These are phyloP conservation scores for Heliconius erato DNA, from an alignment of 2,888 invertebrate species.

Conservation along the genomic window DNA sequence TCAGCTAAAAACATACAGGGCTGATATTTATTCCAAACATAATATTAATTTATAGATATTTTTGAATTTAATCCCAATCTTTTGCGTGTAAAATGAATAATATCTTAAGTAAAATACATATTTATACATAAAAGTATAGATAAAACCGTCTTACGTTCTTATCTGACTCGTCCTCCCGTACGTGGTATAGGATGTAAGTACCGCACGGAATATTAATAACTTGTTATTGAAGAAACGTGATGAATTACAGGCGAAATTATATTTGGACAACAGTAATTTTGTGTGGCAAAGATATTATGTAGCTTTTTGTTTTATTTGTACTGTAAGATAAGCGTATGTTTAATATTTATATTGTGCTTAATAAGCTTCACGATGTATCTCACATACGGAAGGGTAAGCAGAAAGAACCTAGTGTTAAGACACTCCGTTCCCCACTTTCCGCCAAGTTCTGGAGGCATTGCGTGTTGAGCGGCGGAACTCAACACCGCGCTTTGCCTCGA, in stretches of 20 bases:
- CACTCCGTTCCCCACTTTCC: too few relatives aligned
- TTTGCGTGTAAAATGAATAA: not conserved
- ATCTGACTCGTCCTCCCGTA: constrained; percentile 21
- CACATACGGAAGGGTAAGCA: too few relatives aligned
- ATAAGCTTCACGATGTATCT: too few relatives aligned
- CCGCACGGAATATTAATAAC: constrained; percentile 46
- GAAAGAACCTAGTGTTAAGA: too few relatives aligned
- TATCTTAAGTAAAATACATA: not conserved
- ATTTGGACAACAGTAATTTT: not conserved
- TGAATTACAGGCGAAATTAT: constrained; percentile 30
- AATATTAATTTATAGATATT: too few relatives aligned
- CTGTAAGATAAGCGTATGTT: not conserved
- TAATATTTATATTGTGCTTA: too few relatives aligned
- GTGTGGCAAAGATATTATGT: not conserved
- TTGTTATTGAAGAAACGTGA: constrained; percentile 37
- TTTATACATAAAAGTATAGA: not conserved
- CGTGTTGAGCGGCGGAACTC: too few relatives aligned
- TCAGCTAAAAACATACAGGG: too few relatives aligned
- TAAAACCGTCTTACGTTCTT: constrained; percentile 12
- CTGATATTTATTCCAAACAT: not conserved
- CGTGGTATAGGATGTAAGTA: constrained; percentile 42
- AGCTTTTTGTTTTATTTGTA: not conserved
- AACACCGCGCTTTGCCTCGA: too few relatives aligned
- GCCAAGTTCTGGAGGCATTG: too few relatives aligned
- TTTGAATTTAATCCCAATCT: not conserved